Percentiles rank a stretch among this genome's conserved stretches.
phyloP scores from a whole-genome alignment of 37 sponge, comb jelly and placozoan genomes.

The Halisarca cf. caerulea region DNA sequence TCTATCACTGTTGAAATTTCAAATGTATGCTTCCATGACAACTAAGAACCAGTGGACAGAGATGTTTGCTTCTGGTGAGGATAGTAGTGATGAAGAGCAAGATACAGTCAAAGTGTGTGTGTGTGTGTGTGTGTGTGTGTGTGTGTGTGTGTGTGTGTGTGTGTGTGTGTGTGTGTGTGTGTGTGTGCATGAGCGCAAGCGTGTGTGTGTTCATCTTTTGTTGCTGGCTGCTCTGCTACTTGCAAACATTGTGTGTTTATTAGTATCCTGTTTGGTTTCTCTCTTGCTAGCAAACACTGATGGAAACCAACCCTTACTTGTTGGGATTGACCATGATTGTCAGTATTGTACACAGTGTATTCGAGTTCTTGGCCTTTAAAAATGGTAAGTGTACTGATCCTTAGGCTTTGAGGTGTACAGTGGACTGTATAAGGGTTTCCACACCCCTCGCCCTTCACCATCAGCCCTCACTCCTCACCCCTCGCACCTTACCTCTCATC shows the following conservation, averaged over 20 bases:
- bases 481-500: too few relatives aligned
- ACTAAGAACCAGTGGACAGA: conserved; percentile 76
- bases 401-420: too few relatives aligned
- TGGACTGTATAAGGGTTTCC: too few relatives aligned
- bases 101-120: conserved; percentile 89
- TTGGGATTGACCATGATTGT: conserved; percentile 90
- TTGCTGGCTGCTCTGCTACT: neutral
- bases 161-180: neutral
- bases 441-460: neutral
- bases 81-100: conserved; percentile 89
- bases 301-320: conserved; percentile 97
- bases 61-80: conserved; percentile 48
- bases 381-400: conserved; percentile 68
- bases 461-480: neutral
- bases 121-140: neutral
- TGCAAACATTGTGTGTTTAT: neutral
- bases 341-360: conserved; percentile 90
- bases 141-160: neutral
- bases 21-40: conserved; percentile 89
- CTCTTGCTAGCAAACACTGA: conserved; percentile 70
- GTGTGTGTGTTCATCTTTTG: too few relatives aligned
- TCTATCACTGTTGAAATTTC: conserved; percentile 89
- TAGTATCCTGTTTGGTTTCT: neutral
- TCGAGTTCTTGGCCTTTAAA: conserved; percentile 99
- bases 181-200: neutral